These are phyloP conservation scores for Epinephelus fuscoguttatus DNA, from an alignment of 2,113 vertebrate genomes.

Conservation along the genomic window DNA sequence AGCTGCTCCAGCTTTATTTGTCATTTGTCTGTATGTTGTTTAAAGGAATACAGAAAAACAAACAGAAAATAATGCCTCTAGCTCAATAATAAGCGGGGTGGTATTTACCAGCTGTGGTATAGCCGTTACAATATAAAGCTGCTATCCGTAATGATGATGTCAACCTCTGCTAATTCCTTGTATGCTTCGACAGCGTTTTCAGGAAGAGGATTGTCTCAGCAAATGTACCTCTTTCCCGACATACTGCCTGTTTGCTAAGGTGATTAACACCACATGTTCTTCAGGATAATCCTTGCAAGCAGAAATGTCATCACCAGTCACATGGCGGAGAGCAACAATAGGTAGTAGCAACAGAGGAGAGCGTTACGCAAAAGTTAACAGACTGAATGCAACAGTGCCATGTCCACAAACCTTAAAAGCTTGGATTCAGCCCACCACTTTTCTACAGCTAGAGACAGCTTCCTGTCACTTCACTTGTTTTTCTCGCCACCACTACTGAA, in stretches of 20 bases:
- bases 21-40: not conserved
- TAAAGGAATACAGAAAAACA: slow-evolving; percentile 1
- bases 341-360: not conserved
- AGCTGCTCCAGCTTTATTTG: not conserved
- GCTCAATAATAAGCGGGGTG: slow-evolving; percentile 25
- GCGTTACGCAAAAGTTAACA: not conserved
- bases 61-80: slow-evolving; percentile 3
- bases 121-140: slow-evolving; percentile 44
- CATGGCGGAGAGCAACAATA: slow-evolving; percentile 21
- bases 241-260: slow-evolving; percentile 55
- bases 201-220: slow-evolving; percentile 43
- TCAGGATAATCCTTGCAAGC: slow-evolving; percentile 59
- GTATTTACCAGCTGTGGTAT: slow-evolving; percentile 36
- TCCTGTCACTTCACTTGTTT: not conserved
- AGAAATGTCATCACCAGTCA: slow-evolving; percentile 44
- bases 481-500: not conserved
- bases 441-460: too few relatives aligned
- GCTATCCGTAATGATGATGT: slow-evolving; percentile 63
- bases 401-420: too few relatives aligned
- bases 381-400: not conserved
- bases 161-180: slow-evolving; percentile 70
- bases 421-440: too few relatives aligned
- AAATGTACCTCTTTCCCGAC: slow-evolving; percentile 48
- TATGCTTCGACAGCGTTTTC: slow-evolving; percentile 61
- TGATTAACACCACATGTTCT: slow-evolving; percentile 68